phyloP scores from a whole-genome alignment of 2,113 vertebrate species.

The Notothenia rossii region DNA sequence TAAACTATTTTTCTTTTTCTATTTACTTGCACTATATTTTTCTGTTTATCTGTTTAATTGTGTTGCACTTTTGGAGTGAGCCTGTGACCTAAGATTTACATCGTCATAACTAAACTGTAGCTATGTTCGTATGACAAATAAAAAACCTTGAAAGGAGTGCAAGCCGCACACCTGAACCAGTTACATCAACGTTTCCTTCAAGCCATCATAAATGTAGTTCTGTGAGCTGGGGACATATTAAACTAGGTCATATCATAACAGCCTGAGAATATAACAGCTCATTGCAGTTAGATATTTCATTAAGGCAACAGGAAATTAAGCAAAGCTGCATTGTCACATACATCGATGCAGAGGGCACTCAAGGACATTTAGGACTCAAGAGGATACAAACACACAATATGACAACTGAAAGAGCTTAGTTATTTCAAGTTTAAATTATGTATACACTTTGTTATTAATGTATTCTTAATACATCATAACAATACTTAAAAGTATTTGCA shows the following conservation, averaged over 20 bases:
- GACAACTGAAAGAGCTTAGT: neutral
- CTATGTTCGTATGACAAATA: too few relatives aligned
- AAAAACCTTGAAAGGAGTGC: too few relatives aligned
- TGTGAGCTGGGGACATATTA: conserved; percentile 14
- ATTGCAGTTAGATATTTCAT: conserved; percentile 49
- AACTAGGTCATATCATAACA: conserved; percentile 49
- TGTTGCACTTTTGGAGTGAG: too few relatives aligned
- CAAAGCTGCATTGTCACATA: conserved; percentile 16
- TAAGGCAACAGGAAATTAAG: conserved; percentile 50
- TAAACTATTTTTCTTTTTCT: too few relatives aligned
- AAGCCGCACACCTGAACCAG: conserved; percentile 49
- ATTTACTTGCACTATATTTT: too few relatives aligned
- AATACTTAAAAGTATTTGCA: neutral
- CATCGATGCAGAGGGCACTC: neutral
- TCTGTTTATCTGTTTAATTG: too few relatives aligned
- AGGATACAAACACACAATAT: conserved; percentile 1
- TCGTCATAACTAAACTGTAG: too few relatives aligned
- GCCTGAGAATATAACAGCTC: conserved; percentile 32
- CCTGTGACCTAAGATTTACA: too few relatives aligned
- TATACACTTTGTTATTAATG: neutral
- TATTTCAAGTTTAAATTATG: neutral
- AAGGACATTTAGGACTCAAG: conserved; percentile 12
- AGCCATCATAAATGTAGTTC: conserved; percentile 48
- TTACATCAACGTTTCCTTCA: neutral
- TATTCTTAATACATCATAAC: neutral